Conservation (phyloP, 2,797 vertebrate genomes). For the Onychomys torridus region DNA sequence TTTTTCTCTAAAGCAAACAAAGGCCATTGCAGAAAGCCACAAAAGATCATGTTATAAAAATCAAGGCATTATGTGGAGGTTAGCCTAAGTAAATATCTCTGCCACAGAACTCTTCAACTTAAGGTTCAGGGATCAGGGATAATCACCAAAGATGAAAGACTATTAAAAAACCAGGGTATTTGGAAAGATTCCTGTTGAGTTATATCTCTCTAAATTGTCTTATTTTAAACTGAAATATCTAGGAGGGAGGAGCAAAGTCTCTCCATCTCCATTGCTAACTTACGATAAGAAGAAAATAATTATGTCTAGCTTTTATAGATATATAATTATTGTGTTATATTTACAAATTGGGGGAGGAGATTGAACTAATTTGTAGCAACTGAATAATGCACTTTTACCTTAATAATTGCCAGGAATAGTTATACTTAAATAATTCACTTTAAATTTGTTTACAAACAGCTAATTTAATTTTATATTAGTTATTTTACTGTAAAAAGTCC, state of each 20-base stretch:
- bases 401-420: too few species aligned
- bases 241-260: background rate
- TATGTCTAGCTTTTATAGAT: background rate
- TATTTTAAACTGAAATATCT: background rate
- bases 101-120: background rate
- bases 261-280: background rate
- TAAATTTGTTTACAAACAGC: background rate
- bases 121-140: background rate
- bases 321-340: background rate
- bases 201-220: background rate
- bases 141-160: background rate
- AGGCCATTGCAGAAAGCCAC: background rate
- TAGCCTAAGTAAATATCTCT: background rate
- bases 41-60: background rate
- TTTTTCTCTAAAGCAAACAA: background rate
- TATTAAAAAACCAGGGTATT: background rate
- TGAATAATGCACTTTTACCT: background rate
- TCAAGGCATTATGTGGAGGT: background rate
- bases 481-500: background rate
- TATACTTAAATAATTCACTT: background rate
- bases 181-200: background rate
- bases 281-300: background rate
- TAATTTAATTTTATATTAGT: background rate
- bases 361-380: background rate
- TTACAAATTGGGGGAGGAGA: rapidly evolving